Percentiles rank a stretch among this genome's conserved stretches.
Conservation (phyloP, 1,140 invertebrate genomes). For the Nephila pilipes region DNA sequence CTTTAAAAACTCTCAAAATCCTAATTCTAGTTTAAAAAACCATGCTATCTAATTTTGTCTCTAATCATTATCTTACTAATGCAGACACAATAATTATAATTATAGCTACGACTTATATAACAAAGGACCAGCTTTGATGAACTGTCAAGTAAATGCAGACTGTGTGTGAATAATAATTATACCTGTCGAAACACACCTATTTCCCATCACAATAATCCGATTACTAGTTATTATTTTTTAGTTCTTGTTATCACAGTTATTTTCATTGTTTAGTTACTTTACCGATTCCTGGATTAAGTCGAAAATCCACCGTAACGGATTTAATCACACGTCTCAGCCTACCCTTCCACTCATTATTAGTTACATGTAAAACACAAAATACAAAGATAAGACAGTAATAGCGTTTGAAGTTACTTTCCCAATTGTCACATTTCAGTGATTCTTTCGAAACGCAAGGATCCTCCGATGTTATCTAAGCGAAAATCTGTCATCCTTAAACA, state of each 20-base stretch:
- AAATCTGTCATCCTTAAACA: neutral
- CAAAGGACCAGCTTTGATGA: neutral
- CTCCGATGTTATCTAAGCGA: neutral
- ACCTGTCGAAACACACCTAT: neutral
- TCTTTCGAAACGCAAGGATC: neutral
- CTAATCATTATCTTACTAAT: neutral
- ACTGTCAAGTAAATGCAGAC: neutral
- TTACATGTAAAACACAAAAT: neutral
- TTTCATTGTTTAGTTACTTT: neutral
- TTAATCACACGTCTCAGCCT: neutral
- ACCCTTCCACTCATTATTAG: neutral
- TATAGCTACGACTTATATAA: neutral
- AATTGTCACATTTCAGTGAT: slow-evolving; percentile 24
- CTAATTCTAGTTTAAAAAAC: neutral
- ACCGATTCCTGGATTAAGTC: neutral
- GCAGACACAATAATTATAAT: neutral
- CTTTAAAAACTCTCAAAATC: neutral
- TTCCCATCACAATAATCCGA: neutral
- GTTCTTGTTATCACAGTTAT: neutral
- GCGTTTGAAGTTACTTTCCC: neutral
- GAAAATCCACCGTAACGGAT: neutral
- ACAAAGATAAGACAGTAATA: neutral
- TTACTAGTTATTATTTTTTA: neutral
- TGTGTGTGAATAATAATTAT: neutral
- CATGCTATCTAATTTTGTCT: neutral